A percentile compares a stretch with the other conserved stretches of the same genome.
Conservation (phyloP, 2,888 invertebrate genomes). For the Cheilosia impressa region DNA sequence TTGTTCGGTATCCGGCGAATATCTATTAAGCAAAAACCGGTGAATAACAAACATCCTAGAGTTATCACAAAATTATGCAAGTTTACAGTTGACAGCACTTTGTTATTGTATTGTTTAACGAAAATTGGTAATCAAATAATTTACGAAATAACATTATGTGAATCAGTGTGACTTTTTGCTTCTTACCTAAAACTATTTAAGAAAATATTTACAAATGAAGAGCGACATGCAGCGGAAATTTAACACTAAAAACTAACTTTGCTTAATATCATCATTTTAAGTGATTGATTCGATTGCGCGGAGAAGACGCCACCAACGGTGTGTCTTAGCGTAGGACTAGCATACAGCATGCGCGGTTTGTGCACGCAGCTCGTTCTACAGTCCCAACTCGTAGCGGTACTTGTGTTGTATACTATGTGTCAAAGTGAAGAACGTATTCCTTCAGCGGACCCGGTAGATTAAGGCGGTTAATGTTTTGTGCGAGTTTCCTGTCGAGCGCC, state of each 20-base stretch:
- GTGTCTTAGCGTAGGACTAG: constrained; percentile 22
- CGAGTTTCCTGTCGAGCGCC: constrained; percentile 87
- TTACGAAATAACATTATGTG: constrained; percentile 22
- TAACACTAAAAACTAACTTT: constrained; percentile 34
- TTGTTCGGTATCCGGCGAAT: constrained; percentile 4
- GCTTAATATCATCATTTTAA: constrained; percentile 62
- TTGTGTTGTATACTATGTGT: constrained; percentile 82
- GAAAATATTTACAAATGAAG: constrained; percentile 61
- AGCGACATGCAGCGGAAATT: constrained; percentile 43
- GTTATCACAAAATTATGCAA: constrained; percentile 71
- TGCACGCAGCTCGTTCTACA: constrained; percentile 31
- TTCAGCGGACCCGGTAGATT: constrained; percentile 88
- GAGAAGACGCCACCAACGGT: background rate
- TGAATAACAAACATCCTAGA: constrained; percentile 46
- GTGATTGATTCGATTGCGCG: constrained; percentile 59
- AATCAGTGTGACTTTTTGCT: constrained; percentile 36
- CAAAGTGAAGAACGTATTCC: constrained; percentile 88
- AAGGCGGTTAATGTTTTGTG: constrained; percentile 87
- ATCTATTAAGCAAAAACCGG: constrained; percentile 36
- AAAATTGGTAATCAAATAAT: constrained; percentile 23
- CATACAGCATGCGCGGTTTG: background rate
- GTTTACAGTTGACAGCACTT: constrained; percentile 39
- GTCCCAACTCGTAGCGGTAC: background rate
- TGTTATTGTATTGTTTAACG: constrained; percentile 15
- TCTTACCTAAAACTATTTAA: constrained; percentile 27